phyloP scores from a whole-genome alignment of 2,113 vertebrate genomes.

The Puma concolor region DNA sequence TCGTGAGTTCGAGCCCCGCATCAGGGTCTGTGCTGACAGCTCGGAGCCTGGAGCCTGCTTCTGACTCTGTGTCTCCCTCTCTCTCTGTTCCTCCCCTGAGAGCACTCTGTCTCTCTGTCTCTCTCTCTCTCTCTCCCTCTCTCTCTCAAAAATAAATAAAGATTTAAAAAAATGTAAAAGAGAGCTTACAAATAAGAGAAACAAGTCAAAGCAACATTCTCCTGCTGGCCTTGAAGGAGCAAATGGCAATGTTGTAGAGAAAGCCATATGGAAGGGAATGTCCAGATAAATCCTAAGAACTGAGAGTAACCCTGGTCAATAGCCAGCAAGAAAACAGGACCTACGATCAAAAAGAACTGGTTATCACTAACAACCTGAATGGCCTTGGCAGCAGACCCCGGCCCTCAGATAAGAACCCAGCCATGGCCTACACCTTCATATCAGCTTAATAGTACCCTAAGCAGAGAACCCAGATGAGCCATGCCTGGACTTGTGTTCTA shows the following conservation, averaged over 20 bases:
- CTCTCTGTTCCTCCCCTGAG: too few species aligned
- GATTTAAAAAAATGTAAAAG: background rate
- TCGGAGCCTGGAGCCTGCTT: too few species aligned
- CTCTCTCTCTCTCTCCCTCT: too few species aligned
- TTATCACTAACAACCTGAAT: background rate
- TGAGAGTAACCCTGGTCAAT: background rate
- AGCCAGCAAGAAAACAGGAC: background rate
- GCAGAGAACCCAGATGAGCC: background rate
- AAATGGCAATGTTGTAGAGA: background rate
- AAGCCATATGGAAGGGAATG: background rate
- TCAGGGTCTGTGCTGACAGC: too few species aligned
- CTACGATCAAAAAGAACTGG: background rate
- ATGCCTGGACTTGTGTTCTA: background rate
- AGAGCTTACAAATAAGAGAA: background rate
- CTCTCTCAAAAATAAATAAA: too few species aligned
- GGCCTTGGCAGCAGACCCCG: background rate
- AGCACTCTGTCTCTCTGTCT: too few species aligned
- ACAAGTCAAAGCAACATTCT: background rate
- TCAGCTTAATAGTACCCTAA: background rate
- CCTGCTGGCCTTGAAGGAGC: background rate
- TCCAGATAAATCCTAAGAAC: background rate
- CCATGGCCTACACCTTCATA: background rate
- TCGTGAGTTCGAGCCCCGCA: too few species aligned
- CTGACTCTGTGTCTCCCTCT: too few species aligned
- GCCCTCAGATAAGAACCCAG: background rate